phyloP scores from a whole-genome alignment of 1,140 invertebrate species.

The Procambarus virginalis region DNA sequence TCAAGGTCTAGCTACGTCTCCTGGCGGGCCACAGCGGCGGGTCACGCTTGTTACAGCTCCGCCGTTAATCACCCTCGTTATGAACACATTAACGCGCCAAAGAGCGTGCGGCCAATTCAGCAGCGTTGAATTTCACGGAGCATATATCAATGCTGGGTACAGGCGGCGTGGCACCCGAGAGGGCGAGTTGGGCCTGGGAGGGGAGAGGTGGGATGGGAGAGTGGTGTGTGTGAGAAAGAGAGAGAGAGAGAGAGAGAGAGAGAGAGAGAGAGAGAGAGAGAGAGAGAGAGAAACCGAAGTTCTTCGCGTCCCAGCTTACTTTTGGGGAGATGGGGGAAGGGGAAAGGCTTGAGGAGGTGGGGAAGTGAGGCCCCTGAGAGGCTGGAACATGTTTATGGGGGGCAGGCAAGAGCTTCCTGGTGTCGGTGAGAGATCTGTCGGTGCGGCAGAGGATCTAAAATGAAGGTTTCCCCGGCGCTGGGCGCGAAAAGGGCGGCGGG shows the following conservation, averaged over 20 bases:
- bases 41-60: slow-evolving; percentile 22
- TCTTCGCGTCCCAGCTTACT: too few relatives aligned
- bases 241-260: too few relatives aligned
- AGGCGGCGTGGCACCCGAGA: neutral
- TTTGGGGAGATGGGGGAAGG: neutral
- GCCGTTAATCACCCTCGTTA: slow-evolving; percentile 41
- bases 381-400: neutral
- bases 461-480: neutral
- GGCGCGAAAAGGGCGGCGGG: neutral
- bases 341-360: neutral
- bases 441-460: neutral
- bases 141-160: slow-evolving; percentile 48
- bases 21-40: neutral
- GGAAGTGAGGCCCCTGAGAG: neutral
- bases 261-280: neutral
- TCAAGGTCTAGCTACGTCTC: too few relatives aligned
- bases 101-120: slow-evolving; percentile 51
- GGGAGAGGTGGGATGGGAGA: neutral
- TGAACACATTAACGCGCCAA: slow-evolving; percentile 56
- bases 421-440: neutral
- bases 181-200: neutral
- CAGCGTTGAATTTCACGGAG: slow-evolving; percentile 53
- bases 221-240: neutral
- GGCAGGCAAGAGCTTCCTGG: neutral
- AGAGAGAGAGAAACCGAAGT: neutral